Evolutionary conservation across 1,140 invertebrate genomes (phyloP).

Genomic region (Lepidostoma basale): DNA sequence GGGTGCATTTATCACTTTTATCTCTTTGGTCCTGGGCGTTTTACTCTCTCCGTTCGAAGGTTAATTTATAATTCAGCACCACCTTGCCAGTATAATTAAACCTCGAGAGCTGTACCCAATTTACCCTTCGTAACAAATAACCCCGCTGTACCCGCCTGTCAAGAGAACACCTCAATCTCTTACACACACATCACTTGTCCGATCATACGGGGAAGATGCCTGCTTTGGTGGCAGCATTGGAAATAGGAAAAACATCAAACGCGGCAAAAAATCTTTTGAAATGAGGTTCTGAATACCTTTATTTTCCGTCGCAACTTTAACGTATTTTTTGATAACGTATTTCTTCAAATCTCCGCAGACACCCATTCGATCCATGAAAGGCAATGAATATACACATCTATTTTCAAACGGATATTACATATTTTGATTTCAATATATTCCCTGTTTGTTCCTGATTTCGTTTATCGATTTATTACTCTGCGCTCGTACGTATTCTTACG

Average conservation of each 20-base stretch:
- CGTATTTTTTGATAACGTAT: constrained; percentile 5
- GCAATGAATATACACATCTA: background rate
- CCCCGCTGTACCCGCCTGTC: constrained; percentile 2
- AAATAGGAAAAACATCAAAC: constrained; percentile 4
- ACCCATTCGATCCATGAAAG: constrained; percentile 6
- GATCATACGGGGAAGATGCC: constrained; percentile 3
- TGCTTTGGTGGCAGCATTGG: background rate
- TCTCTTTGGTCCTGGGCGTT: too few relatives aligned
- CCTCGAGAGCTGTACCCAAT: background rate
- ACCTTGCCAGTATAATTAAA: constrained; percentile 10
- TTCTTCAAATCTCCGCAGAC: constrained; percentile 7
- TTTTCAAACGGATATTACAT: background rate
- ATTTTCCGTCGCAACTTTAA: background rate
- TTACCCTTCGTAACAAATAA: constrained; percentile 8
- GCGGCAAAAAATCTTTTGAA: constrained; percentile 10
- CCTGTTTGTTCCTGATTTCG: background rate
- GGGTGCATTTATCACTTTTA: background rate
- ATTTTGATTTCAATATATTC: constrained; percentile 10
- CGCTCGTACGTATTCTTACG: too few relatives aligned
- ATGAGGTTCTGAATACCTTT: constrained; percentile 3
- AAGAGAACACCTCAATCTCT: constrained; percentile 20
- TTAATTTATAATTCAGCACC: background rate
- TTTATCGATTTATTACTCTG: too few relatives aligned
- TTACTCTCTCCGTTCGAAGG: background rate
- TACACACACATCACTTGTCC: constrained; percentile 12